Base-by-base conservation (phyloP, 2,113 vertebrate species). In the Copsychus sechellarum region DNA sequence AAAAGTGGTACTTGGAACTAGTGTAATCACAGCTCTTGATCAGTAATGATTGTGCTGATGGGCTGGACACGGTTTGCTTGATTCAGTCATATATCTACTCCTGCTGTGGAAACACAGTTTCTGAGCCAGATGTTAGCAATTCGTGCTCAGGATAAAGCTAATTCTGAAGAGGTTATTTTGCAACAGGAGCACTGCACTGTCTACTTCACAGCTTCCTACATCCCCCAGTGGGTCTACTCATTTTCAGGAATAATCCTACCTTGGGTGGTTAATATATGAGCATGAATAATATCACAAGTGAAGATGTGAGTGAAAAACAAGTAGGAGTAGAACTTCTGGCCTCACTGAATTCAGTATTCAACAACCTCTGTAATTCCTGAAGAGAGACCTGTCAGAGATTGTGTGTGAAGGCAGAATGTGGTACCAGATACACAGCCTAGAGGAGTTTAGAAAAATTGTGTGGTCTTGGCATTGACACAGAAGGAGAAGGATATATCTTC, bases 81-180 rank as follows among this genome's bases (percentile, higher is more conserved):
- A 42, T 51, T 74, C 21, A 17, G 7, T 73, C 7, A 0, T 17
- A 0, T 8, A 36, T 17, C 20, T 33, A 5, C 9, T 85, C 8
- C 50, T 81, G 31, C 25, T 54, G 28, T 57, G 50, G 15, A 56
- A 26, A 10, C 7, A 34, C 4, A 2, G 18, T 12, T 79, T 76
- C 61, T 72, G 53, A 24, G 21, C 38, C 11, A 29, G 21, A 20
- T n/a, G 17, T 72, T 86, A 48, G 0, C 45, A 65, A 8, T 58
- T 62, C 3, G 2, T 33, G 23, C 42, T 61, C 60, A 28, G 29
- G 18, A 19, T 54, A 54, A 58, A 87, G 29, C 73, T 81, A 5
- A 71, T 90, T 79, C 65, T 83, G 43, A 25, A 16, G 18, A 33
- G 18, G 12, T 60, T 45, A 40, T 53, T 84, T 86, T 91, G 50